A percentile compares a stretch with the other conserved stretches of the same genome.
Evolutionary conservation across 1,140 invertebrate species (phyloP).

Genomic region (Caerostris extrusa): DNA sequence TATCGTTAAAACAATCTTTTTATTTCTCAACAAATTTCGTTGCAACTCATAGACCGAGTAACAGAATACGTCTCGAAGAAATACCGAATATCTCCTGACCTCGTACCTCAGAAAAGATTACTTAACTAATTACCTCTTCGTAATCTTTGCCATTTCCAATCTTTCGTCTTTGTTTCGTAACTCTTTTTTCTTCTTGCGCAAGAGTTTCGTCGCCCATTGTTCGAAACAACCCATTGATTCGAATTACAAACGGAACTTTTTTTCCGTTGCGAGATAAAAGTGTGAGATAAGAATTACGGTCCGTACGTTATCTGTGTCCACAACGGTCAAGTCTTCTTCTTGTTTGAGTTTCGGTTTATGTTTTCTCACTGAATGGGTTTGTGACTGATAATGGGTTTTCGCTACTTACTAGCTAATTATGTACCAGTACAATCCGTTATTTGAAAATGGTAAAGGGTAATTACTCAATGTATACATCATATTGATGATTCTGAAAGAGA

Average conservation of each 20-base stretch:
- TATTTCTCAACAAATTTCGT: too few species aligned
- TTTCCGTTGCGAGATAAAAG: neutral
- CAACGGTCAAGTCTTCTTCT: neutral
- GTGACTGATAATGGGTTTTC: neutral
- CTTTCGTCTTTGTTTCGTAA: neutral
- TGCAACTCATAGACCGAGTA: too few species aligned
- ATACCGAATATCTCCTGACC: neutral
- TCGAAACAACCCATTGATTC: conserved; percentile 22
- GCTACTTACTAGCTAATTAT: neutral
- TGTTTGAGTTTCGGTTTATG: neutral
- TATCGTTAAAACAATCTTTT: too few species aligned
- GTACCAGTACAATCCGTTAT: neutral
- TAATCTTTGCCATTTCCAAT: conserved; percentile 2
- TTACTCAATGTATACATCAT: neutral
- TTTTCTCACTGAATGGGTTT: neutral
- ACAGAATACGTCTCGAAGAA: too few species aligned
- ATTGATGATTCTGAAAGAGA: too few species aligned
- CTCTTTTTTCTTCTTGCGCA: conserved; percentile 17
- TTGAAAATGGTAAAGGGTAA: neutral
- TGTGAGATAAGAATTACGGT: neutral
- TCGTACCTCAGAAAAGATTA: neutral
- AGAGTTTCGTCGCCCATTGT: conserved; percentile 32
- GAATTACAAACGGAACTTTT: conserved; percentile 26
- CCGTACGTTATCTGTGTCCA: neutral
- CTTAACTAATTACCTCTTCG: conserved; percentile 12